Evolutionary conservation across 1,140 invertebrate species (phyloP).

Genomic region (Drosophila insularis): DNA sequence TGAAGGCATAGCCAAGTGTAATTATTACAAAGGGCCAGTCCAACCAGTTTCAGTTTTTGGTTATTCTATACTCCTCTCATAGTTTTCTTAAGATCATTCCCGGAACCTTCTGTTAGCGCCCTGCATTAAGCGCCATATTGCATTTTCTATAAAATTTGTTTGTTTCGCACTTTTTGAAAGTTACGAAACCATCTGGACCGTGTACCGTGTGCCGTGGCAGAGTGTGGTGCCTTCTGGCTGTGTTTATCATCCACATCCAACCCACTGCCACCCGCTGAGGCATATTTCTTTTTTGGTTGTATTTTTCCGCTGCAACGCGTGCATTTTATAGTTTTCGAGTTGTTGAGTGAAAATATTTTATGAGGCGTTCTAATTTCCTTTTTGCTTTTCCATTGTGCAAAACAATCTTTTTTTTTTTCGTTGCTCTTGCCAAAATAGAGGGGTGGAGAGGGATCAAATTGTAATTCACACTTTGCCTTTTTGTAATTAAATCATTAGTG

Average conservation of each 20-base stretch:
- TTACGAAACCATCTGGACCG: background rate
- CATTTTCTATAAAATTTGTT: too few relatives aligned
- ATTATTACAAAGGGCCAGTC: too few relatives aligned
- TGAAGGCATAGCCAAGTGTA: too few relatives aligned
- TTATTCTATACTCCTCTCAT: background rate
- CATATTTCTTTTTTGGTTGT: background rate
- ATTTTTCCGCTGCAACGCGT: constrained; percentile 53
- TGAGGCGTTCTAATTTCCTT: constrained; percentile 39
- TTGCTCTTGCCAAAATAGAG: background rate
- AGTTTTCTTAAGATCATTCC: background rate
- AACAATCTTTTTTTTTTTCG: background rate
- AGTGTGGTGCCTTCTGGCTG: background rate
- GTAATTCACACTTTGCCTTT: constrained; percentile 21
- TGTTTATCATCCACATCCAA: background rate
- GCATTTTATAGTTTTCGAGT: constrained; percentile 71
- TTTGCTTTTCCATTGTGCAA: constrained; percentile 6
- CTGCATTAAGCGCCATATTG: background rate
- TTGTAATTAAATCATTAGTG: constrained; percentile 67
- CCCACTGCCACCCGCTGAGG: background rate
- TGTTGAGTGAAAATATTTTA: constrained; percentile 53
- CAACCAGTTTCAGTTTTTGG: too few relatives aligned
- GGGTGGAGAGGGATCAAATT: background rate
- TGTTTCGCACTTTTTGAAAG: background rate
- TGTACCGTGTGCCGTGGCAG: background rate
- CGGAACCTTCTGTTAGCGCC: background rate